Evolutionary conservation across 1,140 invertebrate genomes (phyloP).

Genomic region (Tachypleus tridentatus): DNA sequence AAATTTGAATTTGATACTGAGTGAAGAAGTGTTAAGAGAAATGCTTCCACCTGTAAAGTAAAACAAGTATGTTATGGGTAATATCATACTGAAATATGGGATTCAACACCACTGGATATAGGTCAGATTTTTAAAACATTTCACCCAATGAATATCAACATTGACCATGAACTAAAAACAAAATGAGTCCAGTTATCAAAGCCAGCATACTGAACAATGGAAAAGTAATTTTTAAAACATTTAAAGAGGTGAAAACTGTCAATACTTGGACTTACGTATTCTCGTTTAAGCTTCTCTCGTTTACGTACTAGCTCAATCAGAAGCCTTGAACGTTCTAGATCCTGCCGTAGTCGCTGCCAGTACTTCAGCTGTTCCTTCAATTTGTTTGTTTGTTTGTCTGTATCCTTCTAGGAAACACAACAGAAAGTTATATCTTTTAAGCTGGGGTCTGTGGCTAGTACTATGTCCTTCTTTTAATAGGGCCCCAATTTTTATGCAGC

Average conservation of each 20-base stretch:
- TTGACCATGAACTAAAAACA: no score
- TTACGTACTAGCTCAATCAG: constrained; percentile 90
- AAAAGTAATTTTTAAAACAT: background rate
- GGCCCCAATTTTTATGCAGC: no score
- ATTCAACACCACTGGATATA: no score
- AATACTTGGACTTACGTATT: constrained; percentile 6
- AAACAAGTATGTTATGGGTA: no score
- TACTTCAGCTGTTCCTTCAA: constrained; percentile 80
- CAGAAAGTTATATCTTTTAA: no score
- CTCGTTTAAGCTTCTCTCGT: constrained; percentile 80
- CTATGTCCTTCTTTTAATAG: no score
- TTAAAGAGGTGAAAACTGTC: background rate
- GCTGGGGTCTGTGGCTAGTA: no score
- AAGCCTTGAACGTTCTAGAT: constrained; percentile 81
- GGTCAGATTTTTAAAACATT: constrained; percentile 1
- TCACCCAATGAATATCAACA: constrained; percentile 6
- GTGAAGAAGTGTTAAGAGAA: no score
- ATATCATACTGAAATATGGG: no score
- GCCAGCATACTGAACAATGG: constrained; percentile 26
- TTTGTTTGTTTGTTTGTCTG: constrained; percentile 20
- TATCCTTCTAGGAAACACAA: constrained; percentile 3
- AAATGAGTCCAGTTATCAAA: no score
- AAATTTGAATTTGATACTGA: no score
- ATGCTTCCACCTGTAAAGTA: no score
- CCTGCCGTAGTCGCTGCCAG: constrained; percentile 87